Evolutionary conservation across 2,113 vertebrate species (phyloP), one percentile per base, ranked within the genome.

Genomic region (Riparia riparia): DNA sequence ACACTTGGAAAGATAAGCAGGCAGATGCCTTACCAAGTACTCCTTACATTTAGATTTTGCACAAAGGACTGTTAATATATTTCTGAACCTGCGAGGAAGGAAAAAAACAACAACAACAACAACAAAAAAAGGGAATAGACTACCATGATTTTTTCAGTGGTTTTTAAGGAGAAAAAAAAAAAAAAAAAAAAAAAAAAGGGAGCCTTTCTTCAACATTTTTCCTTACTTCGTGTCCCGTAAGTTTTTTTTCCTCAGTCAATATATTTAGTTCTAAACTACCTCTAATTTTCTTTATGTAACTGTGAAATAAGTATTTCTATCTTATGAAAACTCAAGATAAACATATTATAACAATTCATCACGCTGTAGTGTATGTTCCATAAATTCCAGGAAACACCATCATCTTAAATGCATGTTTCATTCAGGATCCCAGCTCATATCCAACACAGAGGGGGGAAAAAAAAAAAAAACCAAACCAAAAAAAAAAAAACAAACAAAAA

Each of bases 271-370:
- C 39, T 91, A 76, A 76, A 77, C 12, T 41, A 80, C 11, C 8
- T 69, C 45, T 51, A 31, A 69, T 70, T 90, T 87, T 95, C 37
- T 80, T 82, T 76, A 64, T 42, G 3, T 10, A 73, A 77, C 16
- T 32, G 21, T 31, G 19, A 56, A 76, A 57, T 69, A 51, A 78
- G 15, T 68, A 66, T 63, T 88, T 86, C 18, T 65, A n/a, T 61
- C n/a, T 88, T 70, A n/a, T 22, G 13, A 95, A 73, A 47, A 32
- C 42, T 58, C 39, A 39, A 83, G 34, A 57, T 71, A 82, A 86
- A 71, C 21, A 13, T 80, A 96, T 88, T 85, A 88, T 58, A 63
- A 21, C 51, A 86, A 78, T 94, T 68, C 19, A 53, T 93, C 87
- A 64, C 20, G 11, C 37, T 37, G 28, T 34, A 63, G 24, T 32